Evolutionary conservation across 2,888 invertebrate genomes (phyloP).

Genomic region (Heliconius erato): DNA sequence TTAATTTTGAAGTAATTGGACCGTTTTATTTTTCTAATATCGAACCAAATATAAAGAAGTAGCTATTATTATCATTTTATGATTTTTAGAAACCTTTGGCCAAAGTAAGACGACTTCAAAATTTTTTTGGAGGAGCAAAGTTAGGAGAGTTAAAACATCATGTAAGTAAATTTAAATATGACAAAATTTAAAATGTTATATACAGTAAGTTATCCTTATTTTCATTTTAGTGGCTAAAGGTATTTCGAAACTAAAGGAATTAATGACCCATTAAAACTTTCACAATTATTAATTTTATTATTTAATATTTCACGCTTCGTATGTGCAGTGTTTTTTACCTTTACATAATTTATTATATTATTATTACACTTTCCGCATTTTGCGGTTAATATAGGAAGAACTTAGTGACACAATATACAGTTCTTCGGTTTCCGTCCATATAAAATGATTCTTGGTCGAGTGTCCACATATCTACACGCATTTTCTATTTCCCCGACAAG

Average conservation of each 20-base stretch:
- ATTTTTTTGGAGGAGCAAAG: slow-evolving; percentile 38
- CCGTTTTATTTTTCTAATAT: neutral
- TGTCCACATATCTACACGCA: neutral
- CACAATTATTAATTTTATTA: neutral
- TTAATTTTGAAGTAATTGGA: slow-evolving; percentile 1
- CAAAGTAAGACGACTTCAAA: slow-evolving; percentile 33
- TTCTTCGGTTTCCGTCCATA: slow-evolving; percentile 13
- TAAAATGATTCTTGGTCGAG: neutral
- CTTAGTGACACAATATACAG: neutral
- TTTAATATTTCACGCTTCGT: too few species aligned
- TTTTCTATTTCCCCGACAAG: neutral
- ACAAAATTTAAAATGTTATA: neutral
- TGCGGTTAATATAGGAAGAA: slow-evolving; percentile 2
- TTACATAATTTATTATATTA: neutral
- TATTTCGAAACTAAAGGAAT: too few species aligned
- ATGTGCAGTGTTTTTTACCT: neutral
- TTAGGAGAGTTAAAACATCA: slow-evolving; percentile 60
- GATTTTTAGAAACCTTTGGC: slow-evolving; percentile 42
- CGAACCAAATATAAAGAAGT: neutral
- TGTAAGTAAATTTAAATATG: slow-evolving; percentile 52
- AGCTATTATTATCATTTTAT: neutral
- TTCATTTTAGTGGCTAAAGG: neutral
- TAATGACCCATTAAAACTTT: neutral
- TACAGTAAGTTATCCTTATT: neutral
- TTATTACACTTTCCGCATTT: neutral